phyloP scores from a whole-genome alignment of 2,888 invertebrate genomes.

The Aphodius granarius region DNA sequence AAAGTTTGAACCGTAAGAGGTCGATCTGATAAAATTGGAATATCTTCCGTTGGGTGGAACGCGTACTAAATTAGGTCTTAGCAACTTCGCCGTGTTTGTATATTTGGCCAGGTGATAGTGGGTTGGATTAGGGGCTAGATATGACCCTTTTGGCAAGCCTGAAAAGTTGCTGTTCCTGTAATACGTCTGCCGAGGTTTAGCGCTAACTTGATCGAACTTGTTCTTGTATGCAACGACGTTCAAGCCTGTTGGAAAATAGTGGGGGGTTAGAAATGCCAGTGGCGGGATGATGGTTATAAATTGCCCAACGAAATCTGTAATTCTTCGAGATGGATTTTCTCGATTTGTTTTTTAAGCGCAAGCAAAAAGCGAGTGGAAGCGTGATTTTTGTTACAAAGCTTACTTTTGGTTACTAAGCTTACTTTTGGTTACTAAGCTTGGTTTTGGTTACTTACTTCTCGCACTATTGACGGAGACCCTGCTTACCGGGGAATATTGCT shows the following conservation, averaged over 20 bases:
- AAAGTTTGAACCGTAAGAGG: neutral
- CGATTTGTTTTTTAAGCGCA: conserved; percentile 21
- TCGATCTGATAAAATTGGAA: conserved; percentile 14
- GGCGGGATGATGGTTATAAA: neutral
- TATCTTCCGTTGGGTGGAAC: conserved; percentile 20
- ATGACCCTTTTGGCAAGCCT: conserved; percentile 52
- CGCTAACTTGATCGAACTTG: neutral
- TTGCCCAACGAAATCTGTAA: conserved; percentile 11
- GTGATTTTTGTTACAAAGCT: neutral
- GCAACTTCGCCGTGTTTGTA: conserved; percentile 39
- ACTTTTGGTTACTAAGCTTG: neutral
- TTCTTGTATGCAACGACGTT: conserved; percentile 23
- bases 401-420: neutral
- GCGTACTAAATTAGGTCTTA: conserved; percentile 43
- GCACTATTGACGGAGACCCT: conserved; percentile 31
- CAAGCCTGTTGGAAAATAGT: neutral
- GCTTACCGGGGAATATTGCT: conserved; percentile 29
- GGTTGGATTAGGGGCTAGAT: conserved; percentile 48
- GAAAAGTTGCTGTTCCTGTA: conserved; percentile 50
- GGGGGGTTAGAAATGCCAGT: neutral
- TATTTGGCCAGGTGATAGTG: conserved; percentile 51
- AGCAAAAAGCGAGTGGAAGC: neutral
- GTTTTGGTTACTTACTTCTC: conserved; percentile 32
- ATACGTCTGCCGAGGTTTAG: conserved; percentile 19
- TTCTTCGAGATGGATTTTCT: conserved; percentile 3